Evolutionary conservation across 2,113 vertebrate genomes (phyloP), one percentile per base, ranked within the genome.

Genomic region (Rhinogobius similis): DNA sequence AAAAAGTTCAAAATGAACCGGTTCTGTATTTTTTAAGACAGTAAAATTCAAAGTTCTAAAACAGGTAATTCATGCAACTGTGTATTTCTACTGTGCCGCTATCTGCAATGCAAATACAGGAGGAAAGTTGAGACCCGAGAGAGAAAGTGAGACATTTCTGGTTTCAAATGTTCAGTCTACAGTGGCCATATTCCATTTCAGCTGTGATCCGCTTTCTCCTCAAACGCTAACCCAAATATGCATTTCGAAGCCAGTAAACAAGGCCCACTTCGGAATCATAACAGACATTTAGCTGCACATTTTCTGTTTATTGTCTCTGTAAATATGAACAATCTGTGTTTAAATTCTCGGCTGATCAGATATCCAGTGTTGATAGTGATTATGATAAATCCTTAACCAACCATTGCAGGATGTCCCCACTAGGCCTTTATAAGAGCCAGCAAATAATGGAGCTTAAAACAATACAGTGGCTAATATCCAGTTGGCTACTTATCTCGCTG

Each of bases 261-360:
- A 10, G 41, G 75, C 77, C 79, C 75, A 23, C 68, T 82, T 84
- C 70, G 74, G 79, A 90, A 91, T 84, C 76, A 83, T 80, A 91
- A 84, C 83, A 89, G 86, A 89, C 81, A 72, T 86, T 88, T 86
- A 74, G 74, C 82, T 90, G 81, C 75, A 67, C 50, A 66, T 72
- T 72, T 27, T 44, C 10, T 87, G 87, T 91, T 90, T 92, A 90
- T 70, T 65, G 61, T 79, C 55, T 83, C 82, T 85, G 84, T 87
- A 94, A 93, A 92, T 79, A 92, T 84, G 84, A 68, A 90, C 82
- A 82, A 76, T 79, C 36, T 73, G 41, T 53, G 89, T 91, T 89
- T 93, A 83, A 91, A 94, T 90, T 80, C 75, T 83, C 70, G 63
- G 73, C 85, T 70, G 81, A 85, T 86, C 65, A 75, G 75, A 79